These are phyloP conservation scores for Desmodus rotundus DNA, from an alignment of 2,113 vertebrate species.

Conservation along the genomic window DNA sequence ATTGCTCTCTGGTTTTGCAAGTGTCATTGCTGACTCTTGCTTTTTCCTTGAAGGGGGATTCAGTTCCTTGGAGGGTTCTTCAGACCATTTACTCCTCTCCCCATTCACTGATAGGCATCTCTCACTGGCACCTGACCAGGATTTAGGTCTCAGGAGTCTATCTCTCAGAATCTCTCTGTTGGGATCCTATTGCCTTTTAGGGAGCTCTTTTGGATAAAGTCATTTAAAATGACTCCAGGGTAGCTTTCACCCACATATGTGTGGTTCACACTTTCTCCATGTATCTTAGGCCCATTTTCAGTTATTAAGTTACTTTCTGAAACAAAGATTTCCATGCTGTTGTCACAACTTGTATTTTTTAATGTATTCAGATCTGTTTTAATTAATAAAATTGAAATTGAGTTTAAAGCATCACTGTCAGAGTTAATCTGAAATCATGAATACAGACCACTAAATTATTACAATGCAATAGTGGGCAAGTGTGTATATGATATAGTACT, in stretches of 20 bases:
- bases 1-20: background rate
- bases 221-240: background rate
- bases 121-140: background rate
- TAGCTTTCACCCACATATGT: background rate
- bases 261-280: background rate
- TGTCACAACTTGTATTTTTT: background rate
- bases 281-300: background rate
- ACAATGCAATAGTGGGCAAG: background rate
- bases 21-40: background rate
- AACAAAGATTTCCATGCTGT: background rate
- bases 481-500: background rate
- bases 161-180: background rate
- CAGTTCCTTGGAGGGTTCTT: background rate
- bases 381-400: slow-evolving; percentile 27
- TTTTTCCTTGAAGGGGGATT: background rate
- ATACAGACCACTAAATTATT: background rate
- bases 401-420: background rate
- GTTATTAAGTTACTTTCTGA: slow-evolving; percentile 11
- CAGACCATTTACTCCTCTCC: background rate
- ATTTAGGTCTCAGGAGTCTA: background rate
- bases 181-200: background rate
- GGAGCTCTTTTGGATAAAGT: background rate
- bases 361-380: background rate
- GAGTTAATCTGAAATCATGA: background rate
- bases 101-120: background rate